phyloP scores from a whole-genome alignment of 1,140 invertebrate genomes.

The Arctopsyche grandis region DNA sequence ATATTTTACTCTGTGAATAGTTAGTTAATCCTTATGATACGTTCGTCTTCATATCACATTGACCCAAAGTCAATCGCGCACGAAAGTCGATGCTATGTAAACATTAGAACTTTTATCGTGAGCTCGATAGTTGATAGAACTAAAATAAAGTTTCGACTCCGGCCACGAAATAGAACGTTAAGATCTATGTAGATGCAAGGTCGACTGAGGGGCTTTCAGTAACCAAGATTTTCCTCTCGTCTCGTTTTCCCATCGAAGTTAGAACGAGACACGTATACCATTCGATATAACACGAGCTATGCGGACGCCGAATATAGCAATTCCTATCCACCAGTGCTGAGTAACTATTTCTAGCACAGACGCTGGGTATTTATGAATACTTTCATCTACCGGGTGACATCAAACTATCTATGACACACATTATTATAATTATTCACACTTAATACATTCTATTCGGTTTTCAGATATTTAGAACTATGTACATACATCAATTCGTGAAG shows the following conservation, averaged over 20 bases:
- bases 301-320: conserved; percentile 48
- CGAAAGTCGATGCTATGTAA: no score
- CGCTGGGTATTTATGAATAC: conserved; percentile 10
- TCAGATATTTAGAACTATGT: no score
- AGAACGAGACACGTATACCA: neutral
- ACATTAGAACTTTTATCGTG: no score
- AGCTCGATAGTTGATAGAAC: neutral
- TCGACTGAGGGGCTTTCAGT: conserved; percentile 12
- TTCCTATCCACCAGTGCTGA: conserved; percentile 9
- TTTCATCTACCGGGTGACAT: neutral
- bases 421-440: no score
- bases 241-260: neutral
- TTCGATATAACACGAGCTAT: neutral
- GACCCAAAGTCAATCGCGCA: no score
- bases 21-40: no score
- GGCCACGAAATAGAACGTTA: conserved; percentile 25
- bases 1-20: no score
- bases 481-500: no score
- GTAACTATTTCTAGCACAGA: conserved; percentile 31
- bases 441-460: no score
- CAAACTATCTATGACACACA: neutral
- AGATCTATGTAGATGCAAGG: conserved; percentile 50
- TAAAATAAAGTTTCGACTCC: conserved; percentile 29
- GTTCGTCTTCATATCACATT: no score
- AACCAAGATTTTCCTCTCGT: conserved; percentile 32